Percentiles rank a stretch among this genome's conserved stretches.
Conservation (phyloP, 2,888 invertebrate species). For the Fragum whitleyi region DNA sequence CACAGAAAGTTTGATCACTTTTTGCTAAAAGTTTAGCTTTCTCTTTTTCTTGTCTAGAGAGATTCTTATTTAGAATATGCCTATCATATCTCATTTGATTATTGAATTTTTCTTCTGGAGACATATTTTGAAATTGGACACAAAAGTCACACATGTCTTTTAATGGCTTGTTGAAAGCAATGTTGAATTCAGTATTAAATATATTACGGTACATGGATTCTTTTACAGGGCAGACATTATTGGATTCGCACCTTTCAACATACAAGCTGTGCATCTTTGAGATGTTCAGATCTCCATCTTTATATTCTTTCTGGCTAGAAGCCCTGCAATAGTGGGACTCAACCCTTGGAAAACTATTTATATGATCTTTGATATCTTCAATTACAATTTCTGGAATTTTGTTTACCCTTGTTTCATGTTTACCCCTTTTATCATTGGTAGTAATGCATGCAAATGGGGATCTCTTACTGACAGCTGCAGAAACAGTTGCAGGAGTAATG, state of each 20-base stretch:
- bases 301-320: slow-evolving; percentile 34
- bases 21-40: slow-evolving; percentile 27
- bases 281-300: slow-evolving; percentile 33
- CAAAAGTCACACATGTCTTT: slow-evolving; percentile 38
- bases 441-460: not conserved
- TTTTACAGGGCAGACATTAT: slow-evolving; percentile 19
- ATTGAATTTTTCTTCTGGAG: not conserved
- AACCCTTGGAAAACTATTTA: slow-evolving; percentile 36
- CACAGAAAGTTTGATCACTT: not conserved
- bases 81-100: slow-evolving; percentile 20
- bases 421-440: too few species aligned
- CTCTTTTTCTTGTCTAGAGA: slow-evolving; percentile 36
- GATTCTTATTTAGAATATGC: slow-evolving; percentile 34
- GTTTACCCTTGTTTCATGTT: slow-evolving; percentile 5
- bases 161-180: slow-evolving; percentile 35
- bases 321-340: slow-evolving; percentile 42
- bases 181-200: slow-evolving; percentile 51
- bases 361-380: slow-evolving; percentile 33
- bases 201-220: slow-evolving; percentile 33
- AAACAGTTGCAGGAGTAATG: slow-evolving; percentile 31
- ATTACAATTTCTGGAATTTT: slow-evolving; percentile 15
- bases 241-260: slow-evolving; percentile 24
- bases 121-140: slow-evolving; percentile 27
- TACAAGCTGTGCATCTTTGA: slow-evolving; percentile 49
- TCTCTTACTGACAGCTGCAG: not conserved